These are phyloP conservation scores for Parauchenoglanis punctatus DNA, from an alignment of 2,797 vertebrate genomes.

Conservation along the genomic window DNA sequence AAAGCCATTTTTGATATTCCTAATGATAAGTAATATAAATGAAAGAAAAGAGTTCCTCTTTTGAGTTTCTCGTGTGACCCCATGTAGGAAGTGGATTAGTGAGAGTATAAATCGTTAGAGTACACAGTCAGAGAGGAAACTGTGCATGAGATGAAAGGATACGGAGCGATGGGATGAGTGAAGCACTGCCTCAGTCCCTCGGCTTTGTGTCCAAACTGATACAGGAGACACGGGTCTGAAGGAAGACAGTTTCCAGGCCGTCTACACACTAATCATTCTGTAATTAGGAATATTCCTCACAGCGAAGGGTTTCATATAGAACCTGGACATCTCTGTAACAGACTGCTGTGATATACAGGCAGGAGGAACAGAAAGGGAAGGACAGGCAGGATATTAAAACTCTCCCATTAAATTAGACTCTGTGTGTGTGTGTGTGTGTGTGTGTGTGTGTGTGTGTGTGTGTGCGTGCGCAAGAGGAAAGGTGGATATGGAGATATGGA, in stretches of 20 bases:
- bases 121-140: too few relatives aligned
- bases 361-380: not conserved
- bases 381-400: constrained; percentile 26
- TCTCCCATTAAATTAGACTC: not conserved
- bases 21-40: too few relatives aligned
- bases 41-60: too few relatives aligned
- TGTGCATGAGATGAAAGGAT: too few relatives aligned
- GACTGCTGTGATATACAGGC: not conserved
- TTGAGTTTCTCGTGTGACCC: too few relatives aligned
- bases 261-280: not conserved
- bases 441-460: not conserved
- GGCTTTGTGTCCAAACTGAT: too few relatives aligned
- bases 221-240: too few relatives aligned
- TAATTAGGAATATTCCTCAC: not conserved
- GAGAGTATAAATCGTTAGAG: too few relatives aligned
- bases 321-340: not conserved
- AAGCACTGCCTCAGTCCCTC: too few relatives aligned
- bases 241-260: not conserved
- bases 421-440: not conserved
- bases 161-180: too few relatives aligned
- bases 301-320: not conserved
- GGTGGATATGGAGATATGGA: not conserved
- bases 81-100: too few relatives aligned
- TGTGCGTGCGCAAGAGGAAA: not conserved
- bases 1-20: too few relatives aligned